phyloP scores from a whole-genome alignment of 2,797 vertebrate species.

The Perodicticus potto region DNA sequence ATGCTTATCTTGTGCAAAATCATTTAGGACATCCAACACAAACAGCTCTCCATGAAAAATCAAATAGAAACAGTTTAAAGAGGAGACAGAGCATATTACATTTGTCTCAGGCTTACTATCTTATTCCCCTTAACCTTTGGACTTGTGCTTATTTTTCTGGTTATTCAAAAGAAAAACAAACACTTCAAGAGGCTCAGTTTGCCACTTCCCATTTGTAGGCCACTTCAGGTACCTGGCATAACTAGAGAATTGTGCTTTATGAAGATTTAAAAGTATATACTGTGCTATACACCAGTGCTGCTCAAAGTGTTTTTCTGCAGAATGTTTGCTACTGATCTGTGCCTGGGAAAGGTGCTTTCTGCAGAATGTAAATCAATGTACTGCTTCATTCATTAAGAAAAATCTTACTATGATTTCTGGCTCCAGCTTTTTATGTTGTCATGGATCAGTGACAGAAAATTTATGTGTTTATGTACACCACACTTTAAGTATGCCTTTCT shows the following conservation, averaged over 20 bases:
- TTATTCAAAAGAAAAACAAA: neutral
- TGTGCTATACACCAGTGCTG: neutral
- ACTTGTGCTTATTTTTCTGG: neutral
- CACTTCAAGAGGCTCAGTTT: neutral
- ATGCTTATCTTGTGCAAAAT: neutral
- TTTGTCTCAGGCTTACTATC: neutral
- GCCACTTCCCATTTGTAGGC: neutral
- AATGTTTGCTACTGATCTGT: neutral
- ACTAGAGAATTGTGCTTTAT: neutral
- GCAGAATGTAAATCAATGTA: neutral
- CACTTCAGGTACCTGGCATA: neutral
- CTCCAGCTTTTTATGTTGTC: neutral
- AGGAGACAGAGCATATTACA: neutral
- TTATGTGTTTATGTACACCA: neutral
- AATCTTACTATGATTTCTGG: neutral
- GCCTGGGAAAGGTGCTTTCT: neutral
- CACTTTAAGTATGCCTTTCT: neutral
- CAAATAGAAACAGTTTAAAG: neutral
- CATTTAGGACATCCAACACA: neutral
- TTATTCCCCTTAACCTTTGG: neutral
- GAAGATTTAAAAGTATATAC: neutral
- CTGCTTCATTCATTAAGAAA: slow-evolving; percentile 20
- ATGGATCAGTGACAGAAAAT: neutral
- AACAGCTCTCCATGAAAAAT: neutral
- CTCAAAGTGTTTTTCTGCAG: neutral